phyloP scores from a whole-genome alignment of 2,797 vertebrate genomes.

The Apogon hyalosoma region DNA sequence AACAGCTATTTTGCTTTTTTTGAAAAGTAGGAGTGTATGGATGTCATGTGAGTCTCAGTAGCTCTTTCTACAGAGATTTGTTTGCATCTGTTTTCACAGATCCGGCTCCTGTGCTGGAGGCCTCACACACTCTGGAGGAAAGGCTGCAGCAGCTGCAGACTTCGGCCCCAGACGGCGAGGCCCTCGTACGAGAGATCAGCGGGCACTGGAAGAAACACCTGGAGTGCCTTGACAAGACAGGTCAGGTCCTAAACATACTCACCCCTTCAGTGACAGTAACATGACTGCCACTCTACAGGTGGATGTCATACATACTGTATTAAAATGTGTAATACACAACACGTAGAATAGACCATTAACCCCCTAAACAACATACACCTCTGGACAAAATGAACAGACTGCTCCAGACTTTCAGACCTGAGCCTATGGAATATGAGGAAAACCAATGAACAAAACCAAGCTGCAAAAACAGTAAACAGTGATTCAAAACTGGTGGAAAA shows the following conservation, averaged over 20 bases:
- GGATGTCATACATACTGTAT: no score
- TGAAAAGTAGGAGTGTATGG: constrained; percentile 46
- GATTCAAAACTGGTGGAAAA: no score
- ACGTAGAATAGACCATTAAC: no score
- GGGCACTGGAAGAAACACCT: constrained; percentile 88
- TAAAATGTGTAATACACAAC: no score
- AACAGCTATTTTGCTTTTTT: constrained; percentile 70
- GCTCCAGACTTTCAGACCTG: no score
- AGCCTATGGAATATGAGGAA: no score
- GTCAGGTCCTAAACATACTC: constrained; percentile 72
- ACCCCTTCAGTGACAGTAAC: neutral
- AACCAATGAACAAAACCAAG: no score
- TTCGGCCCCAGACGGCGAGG: constrained; percentile 82
- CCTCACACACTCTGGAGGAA: constrained; percentile 89
- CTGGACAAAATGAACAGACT: no score
- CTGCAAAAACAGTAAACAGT: no score
- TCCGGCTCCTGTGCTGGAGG: constrained; percentile 91
- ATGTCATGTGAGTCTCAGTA: constrained; percentile 43
- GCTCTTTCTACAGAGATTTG: constrained; percentile 50
- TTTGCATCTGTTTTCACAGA: constrained; percentile 79
- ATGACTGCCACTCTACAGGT: neutral
- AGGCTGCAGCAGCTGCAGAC: constrained; percentile 89
- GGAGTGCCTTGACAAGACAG: constrained; percentile 87
- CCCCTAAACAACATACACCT: no score
- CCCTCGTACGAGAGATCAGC: constrained; percentile 85